A percentile compares a stretch with the other conserved stretches of the same genome.
Evolutionary conservation across 2,888 invertebrate genomes (phyloP).

Genomic region (Epistrophe eligans): DNA sequence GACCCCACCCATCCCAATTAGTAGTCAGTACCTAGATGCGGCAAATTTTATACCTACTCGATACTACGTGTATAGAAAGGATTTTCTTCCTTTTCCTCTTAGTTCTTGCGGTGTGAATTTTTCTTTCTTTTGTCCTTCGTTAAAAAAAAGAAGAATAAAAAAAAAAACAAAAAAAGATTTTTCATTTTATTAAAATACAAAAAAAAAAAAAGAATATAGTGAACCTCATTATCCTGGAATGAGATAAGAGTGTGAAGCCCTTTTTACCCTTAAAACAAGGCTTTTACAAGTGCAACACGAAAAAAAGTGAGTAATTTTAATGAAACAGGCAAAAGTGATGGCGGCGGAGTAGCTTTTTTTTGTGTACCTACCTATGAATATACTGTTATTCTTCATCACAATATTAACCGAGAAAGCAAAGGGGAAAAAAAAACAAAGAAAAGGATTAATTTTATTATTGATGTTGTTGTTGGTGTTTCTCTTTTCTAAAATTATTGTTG

Average conservation of each 20-base stretch:
- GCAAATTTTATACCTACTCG: conserved; percentile 59
- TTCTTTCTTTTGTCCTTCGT: conserved; percentile 31
- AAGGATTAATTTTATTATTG: conserved; percentile 64
- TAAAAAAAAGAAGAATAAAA: not conserved
- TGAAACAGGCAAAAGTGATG: conserved; percentile 46
- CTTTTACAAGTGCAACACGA: conserved; percentile 46
- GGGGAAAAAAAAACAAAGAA: conserved; percentile 11
- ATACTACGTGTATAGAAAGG: conserved; percentile 36
- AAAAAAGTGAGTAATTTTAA: conserved; percentile 67
- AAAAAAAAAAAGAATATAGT: conserved; percentile 44
- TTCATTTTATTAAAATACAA: conserved; percentile 33
- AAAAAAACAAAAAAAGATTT: conserved; percentile 22
- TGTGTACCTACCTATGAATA: not conserved
- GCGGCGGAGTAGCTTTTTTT: conserved; percentile 32
- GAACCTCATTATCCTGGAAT: conserved; percentile 66
- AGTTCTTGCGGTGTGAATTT: conserved; percentile 44
- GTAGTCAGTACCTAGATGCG: conserved; percentile 58
- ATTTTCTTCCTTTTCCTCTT: conserved; percentile 45
- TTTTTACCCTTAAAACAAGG: conserved; percentile 31
- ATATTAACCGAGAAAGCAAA: conserved; percentile 22
- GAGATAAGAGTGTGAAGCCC: conserved; percentile 48
- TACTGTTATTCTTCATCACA: conserved; percentile 54
- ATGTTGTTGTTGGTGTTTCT: not conserved
- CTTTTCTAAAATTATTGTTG: not conserved
- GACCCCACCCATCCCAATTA: conserved; percentile 75